Base-by-base conservation (phyloP, 2,888 invertebrate species). In the Lasioglossum oenotherae region DNA sequence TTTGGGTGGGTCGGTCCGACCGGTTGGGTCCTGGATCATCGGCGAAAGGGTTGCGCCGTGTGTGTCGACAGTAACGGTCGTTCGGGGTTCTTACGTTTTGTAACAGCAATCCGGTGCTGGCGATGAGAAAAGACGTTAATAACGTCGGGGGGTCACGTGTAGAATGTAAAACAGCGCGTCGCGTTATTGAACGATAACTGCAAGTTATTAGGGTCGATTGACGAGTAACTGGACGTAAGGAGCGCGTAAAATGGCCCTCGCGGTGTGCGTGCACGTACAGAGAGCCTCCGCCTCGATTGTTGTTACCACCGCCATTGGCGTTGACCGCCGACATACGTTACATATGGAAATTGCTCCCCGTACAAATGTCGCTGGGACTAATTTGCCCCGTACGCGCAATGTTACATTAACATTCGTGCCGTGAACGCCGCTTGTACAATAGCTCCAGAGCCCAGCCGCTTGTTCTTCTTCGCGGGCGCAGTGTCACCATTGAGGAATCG, bases 181-280 rank as follows among this genome's bases (percentile, higher is more conserved):
- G 91, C 86, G 91, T 90, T 92, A 91, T 90, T 90, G 90, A 91
- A 89, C 90, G 92, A 90, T 92, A 92, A 93, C 92, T 90, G 88
- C 87, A 85, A 89, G 91, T 92, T 92, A 94, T 94, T 93, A 93
- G 91, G 92, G 93, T 93, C 93, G 92, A 93, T 93, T 93, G 92
- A 89, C 89, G 91, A 88, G 86, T 90, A 91, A 91, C 87, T 88
- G 87, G 84, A 87, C 82, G 82, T 90, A 90, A 91, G 89, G 91
- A 88, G 91, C 83, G 84, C 87, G 90, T 91, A 90, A 91, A 91
- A 89, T 81, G 86, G 69, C 76, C 83, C 77, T 89, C 82, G 74
- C 79, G 85, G 90, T 88, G 83, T 90, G 87, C 84, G 89, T 88
- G 87, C 80, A 78, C 83, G 78, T 87, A 87, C 73, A 87, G 84